A percentile compares a stretch with the other conserved stretches of the same genome.
Evolutionary conservation across 2,113 vertebrate species (phyloP).

Genomic region (Nicator chloris): DNA sequence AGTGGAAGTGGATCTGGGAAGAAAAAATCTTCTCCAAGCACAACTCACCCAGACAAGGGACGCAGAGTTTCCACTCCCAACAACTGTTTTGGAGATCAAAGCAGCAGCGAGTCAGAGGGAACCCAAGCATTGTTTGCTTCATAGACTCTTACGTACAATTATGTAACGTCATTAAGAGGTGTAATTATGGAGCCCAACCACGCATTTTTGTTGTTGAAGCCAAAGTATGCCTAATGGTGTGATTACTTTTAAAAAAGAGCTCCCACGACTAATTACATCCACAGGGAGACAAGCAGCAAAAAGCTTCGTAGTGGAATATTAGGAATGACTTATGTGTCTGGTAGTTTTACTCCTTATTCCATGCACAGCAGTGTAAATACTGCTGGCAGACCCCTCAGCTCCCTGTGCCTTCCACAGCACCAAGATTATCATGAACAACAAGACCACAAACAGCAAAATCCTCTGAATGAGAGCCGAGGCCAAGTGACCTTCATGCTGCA

Average conservation of each 20-base stretch:
- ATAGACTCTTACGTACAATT: background rate
- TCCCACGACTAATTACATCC: constrained; percentile 36
- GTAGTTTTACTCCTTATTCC: background rate
- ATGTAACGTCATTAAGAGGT: background rate
- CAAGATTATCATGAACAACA: background rate
- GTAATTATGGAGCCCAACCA: background rate
- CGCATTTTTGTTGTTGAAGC: background rate
- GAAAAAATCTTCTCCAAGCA: background rate
- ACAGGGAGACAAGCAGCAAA: background rate
- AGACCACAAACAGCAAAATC: background rate
- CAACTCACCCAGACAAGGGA: accelerated
- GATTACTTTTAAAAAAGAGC: constrained; percentile 18
- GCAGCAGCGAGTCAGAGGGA: background rate
- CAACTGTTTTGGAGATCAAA: background rate
- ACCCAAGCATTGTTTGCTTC: background rate
- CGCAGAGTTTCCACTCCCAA: background rate
- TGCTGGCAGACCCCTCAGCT: background rate
- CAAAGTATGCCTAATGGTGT: constrained; percentile 12
- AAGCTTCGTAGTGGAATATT: background rate
- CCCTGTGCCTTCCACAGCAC: background rate
- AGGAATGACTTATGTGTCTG: background rate
- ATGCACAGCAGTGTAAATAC: background rate
- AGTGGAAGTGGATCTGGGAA: background rate
- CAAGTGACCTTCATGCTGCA: background rate
- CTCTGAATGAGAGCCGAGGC: background rate